phyloP scores from a whole-genome alignment of 2,797 vertebrate genomes.

The Sebastes paucispinis region DNA sequence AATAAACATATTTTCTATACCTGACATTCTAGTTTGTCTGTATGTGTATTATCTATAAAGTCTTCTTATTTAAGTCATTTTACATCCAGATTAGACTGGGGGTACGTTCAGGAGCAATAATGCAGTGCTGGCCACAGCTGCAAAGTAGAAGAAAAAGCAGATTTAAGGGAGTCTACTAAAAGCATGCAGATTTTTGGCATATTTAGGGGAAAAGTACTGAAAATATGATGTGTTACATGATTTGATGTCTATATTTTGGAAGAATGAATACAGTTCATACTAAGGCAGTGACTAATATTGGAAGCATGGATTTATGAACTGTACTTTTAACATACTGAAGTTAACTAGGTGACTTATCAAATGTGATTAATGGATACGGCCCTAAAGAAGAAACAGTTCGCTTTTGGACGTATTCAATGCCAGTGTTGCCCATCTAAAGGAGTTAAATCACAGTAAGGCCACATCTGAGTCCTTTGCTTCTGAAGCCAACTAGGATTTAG shows the following conservation, averaged over 20 bases:
- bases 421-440: slow-evolving; percentile 4
- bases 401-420: not conserved
- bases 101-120: not conserved
- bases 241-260: not conserved
- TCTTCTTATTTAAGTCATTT: not conserved
- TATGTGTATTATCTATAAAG: not conserved
- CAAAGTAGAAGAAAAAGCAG: not conserved
- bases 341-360: not conserved
- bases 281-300: not conserved
- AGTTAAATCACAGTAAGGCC: slow-evolving; percentile 8
- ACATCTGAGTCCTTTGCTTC: slow-evolving; percentile 19
- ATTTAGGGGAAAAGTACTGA: not conserved
- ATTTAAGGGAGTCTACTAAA: not conserved
- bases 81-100: slow-evolving; percentile 1
- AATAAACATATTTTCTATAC: slow-evolving; percentile 26
- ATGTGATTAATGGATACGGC: not conserved
- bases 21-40: slow-evolving; percentile 5
- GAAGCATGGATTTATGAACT: not conserved
- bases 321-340: not conserved
- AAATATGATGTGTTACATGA: not conserved
- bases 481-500: slow-evolving; percentile 23
- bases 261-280: not conserved
- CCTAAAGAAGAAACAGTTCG: not conserved
- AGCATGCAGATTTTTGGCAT: not conserved
- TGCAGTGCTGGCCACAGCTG: not conserved